Conservation (phyloP, 2,113 vertebrate genomes). For the Heptranchias perlo region DNA sequence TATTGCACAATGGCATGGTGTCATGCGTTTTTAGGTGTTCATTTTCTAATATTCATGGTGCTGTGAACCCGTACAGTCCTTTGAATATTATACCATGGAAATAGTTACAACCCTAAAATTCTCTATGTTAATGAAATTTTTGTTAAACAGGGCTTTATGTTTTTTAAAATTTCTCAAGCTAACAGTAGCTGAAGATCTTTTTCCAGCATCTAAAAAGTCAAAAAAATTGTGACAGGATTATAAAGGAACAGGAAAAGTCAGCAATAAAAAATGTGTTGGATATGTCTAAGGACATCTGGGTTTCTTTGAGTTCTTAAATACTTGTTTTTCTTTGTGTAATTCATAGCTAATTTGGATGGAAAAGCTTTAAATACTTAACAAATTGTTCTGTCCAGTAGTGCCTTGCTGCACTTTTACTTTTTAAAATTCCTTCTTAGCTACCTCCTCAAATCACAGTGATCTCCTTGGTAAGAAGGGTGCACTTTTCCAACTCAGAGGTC, state of each 20-base stretch:
- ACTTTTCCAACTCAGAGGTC: neutral
- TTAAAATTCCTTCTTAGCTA: neutral
- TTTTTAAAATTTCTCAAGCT: neutral
- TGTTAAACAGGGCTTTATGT: neutral
- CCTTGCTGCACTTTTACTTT: neutral
- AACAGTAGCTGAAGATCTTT: neutral
- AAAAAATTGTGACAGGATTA: neutral
- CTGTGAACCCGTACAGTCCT: neutral
- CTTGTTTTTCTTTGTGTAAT: neutral
- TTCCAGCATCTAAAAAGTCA: neutral
- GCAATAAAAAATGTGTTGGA: neutral
- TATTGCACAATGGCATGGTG: neutral
- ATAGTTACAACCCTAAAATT: neutral
- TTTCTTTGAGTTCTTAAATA: neutral
- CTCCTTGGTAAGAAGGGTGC: neutral
- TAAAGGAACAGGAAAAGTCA: too few species aligned
- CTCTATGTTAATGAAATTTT: neutral
- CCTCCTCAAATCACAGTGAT: neutral
- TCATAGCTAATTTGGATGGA: neutral
- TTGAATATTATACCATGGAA: neutral
- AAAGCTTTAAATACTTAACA: neutral
- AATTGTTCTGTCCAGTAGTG: neutral
- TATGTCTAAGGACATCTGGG: neutral
- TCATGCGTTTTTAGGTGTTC: neutral
- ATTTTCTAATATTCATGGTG: neutral